Base-by-base conservation (phyloP, 2,113 vertebrate species). In the Dolichallabes microphthalmus region DNA sequence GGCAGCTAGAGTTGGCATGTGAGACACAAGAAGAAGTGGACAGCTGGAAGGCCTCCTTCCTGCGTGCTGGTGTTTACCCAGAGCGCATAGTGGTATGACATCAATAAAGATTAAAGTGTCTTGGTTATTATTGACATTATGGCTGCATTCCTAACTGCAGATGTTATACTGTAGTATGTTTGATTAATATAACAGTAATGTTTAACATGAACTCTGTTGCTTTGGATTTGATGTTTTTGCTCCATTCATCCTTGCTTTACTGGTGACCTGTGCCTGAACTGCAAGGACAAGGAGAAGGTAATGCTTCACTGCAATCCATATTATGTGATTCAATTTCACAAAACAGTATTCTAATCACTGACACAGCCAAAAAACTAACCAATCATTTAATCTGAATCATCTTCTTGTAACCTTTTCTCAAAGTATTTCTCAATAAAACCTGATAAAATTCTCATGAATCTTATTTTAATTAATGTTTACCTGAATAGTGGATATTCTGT, bases 11-110 rank as follows among this genome's bases (percentile, higher is more conserved):
- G 90, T 86, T 98, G 92, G 98, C 98, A 69, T 97, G 96, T 19
- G 98, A 99, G 92, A 98, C 97, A 27, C 97, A 97, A 92, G 98
- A 99, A 89, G 98, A 99, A 87, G 97, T 98, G 82, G 98, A 98
- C 83, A 96, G 98, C 93, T 98, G 97, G 97, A 99, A 98, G 85
- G 97, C 98, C 60, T 98, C 98, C 63, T 98, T 98, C 93, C 93
- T 99, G 78, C 95, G 98, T 25, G 97, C 98, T 45, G 98, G 98
- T 69, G 98, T 99, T 86, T 99, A 99, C 91, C 96, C 97, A 32
- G 97, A 98, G 90, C 96, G 97, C 85, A 96, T 93, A 88, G 95
- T 93, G 95, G 98, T 99, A 94, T 45, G 84, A 64, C 68, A 77
- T 69, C 35, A 25, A 19, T 35, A 20, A 19, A 71, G 17, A 39